Evolutionary conservation across 1,140 invertebrate genomes (phyloP).

Genomic region (Streblospio benedicti): DNA sequence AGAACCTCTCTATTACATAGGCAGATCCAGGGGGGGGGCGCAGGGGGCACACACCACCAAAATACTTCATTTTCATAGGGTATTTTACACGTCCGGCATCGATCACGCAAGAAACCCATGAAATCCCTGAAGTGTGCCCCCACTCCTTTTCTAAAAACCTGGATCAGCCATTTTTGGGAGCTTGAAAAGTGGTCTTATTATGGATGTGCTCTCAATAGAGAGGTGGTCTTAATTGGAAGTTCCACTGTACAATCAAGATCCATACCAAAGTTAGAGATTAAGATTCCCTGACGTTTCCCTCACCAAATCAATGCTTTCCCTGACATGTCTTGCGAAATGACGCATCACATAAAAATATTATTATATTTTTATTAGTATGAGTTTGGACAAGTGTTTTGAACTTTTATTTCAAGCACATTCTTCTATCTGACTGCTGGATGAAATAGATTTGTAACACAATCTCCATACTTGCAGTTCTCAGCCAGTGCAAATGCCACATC

Average conservation of each 20-base stretch:
- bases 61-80: too few relatives aligned
- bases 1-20: too few relatives aligned
- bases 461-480: slow-evolving; percentile 30
- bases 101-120: too few relatives aligned
- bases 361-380: background rate
- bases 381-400: background rate
- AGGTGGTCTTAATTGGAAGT: too few relatives aligned
- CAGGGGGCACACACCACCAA: too few relatives aligned
- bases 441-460: slow-evolving; percentile 7
- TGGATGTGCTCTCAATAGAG: too few relatives aligned
- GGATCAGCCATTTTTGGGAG: too few relatives aligned
- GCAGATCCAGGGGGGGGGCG: too few relatives aligned
- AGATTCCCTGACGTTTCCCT: background rate
- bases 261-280: slow-evolving; percentile 1
- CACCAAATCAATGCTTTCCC: background rate
- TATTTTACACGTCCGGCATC: too few relatives aligned
- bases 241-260: background rate
- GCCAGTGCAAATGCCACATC: slow-evolving; percentile 31
- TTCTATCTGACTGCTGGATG: background rate
- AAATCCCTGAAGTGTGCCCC: too few relatives aligned
- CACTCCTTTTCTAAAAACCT: too few relatives aligned
- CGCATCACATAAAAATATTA: background rate
- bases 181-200: too few relatives aligned
- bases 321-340: background rate
- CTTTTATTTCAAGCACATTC: background rate